A percentile compares a stretch with the other conserved stretches of the same genome.
Conservation (phyloP, 1,140 invertebrate species). For the Ditylenchus dipsaci region DNA sequence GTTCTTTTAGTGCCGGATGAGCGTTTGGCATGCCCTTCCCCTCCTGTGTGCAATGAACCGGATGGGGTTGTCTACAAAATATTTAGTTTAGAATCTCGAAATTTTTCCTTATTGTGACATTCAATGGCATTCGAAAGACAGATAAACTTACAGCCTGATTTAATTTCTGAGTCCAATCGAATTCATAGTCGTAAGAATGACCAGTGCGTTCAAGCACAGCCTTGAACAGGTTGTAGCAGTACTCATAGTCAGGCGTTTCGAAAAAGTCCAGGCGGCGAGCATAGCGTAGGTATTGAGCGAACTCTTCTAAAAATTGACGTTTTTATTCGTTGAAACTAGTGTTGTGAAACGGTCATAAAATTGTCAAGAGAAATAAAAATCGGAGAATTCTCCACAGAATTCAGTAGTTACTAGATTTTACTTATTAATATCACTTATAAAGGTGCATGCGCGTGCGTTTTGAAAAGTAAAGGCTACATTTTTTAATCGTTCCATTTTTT, state of each 20-base stretch:
- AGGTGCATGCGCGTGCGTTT: too few species aligned
- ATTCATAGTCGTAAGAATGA: conserved; percentile 55
- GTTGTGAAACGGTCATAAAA: too few species aligned
- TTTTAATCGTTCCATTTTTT: too few species aligned
- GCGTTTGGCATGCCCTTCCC: conserved; percentile 29
- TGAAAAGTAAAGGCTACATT: too few species aligned
- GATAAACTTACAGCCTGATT: conserved; percentile 55
- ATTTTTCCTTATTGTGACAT: background rate
- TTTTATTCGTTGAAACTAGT: background rate
- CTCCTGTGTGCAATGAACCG: conserved; percentile 52
- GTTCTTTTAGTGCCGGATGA: conserved; percentile 30
- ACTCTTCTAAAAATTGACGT: conserved; percentile 61
- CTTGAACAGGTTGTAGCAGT: conserved; percentile 62
- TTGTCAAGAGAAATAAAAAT: too few species aligned
- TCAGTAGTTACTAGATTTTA: too few species aligned
- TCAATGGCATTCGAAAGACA: conserved; percentile 5
- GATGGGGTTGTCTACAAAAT: conserved; percentile 52
- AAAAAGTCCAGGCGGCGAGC: conserved; percentile 96
- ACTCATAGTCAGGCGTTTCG: conserved; percentile 98
- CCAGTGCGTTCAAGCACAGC: conserved; percentile 53
- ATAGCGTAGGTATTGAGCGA: conserved; percentile 94
- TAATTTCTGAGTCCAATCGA: conserved; percentile 56
- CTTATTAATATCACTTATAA: too few species aligned
- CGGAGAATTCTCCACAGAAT: too few species aligned
- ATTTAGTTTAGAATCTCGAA: background rate